Evolutionary conservation across 2,113 vertebrate genomes (phyloP).

Genomic region (Phylloscopus trochiloides): DNA sequence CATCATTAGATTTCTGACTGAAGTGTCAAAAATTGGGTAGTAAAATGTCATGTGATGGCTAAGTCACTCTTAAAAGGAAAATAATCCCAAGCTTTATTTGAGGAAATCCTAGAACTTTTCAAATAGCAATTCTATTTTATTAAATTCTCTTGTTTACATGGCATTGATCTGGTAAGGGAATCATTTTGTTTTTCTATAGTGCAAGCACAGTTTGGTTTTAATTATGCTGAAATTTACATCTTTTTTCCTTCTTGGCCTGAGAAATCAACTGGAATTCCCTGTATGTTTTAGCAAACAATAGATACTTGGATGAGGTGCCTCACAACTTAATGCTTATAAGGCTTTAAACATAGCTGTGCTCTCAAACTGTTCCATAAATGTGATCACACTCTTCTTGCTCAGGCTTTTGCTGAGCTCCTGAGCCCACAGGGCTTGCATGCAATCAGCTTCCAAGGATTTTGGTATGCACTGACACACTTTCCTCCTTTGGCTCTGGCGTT

Average conservation of each 20-base stretch:
- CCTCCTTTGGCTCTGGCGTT: not conserved
- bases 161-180: not conserved
- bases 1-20: not conserved
- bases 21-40: not conserved
- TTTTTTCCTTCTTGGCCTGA: not conserved
- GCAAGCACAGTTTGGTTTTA: not conserved
- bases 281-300: not conserved
- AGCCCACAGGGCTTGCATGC: not conserved
- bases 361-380: not conserved
- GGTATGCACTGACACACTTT: not conserved
- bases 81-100: not conserved
- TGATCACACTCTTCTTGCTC: not conserved
- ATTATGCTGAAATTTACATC: not conserved
- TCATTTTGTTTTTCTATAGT: not conserved
- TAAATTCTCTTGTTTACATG: not conserved
- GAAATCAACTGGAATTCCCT: not conserved
- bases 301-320: not conserved
- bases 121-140: not conserved
- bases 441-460: not conserved
- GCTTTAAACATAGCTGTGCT: not conserved
- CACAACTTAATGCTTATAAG: not conserved
- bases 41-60: not conserved
- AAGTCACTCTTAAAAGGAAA: not conserved
- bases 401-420: not conserved
- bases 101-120: not conserved